Base-by-base conservation (phyloP, 2,888 invertebrate species). In the Mesorhabditis belari region DNA sequence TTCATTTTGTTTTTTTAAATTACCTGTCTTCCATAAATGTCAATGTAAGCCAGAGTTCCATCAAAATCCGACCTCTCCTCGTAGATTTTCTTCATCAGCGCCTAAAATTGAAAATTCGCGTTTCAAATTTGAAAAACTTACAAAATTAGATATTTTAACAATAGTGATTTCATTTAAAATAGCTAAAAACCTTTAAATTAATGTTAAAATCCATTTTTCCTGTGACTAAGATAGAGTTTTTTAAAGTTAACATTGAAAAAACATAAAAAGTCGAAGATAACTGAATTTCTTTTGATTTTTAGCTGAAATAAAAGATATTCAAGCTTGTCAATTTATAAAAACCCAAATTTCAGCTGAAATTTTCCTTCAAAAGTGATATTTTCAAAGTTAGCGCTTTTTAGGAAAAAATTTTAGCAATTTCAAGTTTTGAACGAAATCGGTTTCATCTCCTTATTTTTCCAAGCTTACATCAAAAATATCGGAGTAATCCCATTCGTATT, bases 1-100 rank as follows among this genome's bases (percentile, higher is more conserved):
- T 12, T 9, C 12, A 44, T 12, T 44, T 44, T 44, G n/a, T n/a
- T 44, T 9, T 12, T 27, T n/a, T 17, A 49, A 26, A 63, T 19
- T 54, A 76, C 77, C 69, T 77, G 77, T 60, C 75, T 59, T 5
- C 77, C 77, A 62, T 65, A 67, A 26, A 70, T 66, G 58, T 77
- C 76, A 55, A 77, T 77, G 65, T 74, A 77, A 17, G 77, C 77
- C 59, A 77, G 59, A 5, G 71, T 67, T n/a, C 77, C 77, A 27
- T 78, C 71, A 58, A 77, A 77, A 52, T 77, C 75, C 19, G 75
- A 71, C 6, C 72, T 67, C n/a, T 63, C 65, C 25, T 74, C 75
- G 57, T 71, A 62, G 55, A 76, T 66, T 55, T 77, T 77, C 66
- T 75, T 74, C 66, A 77, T 65, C 29, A 77, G 59, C 24, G 67